Evolutionary conservation across 2,797 vertebrate species (phyloP), one percentile per base, ranked within the genome.

Genomic region (Myotis vivesi): DNA sequence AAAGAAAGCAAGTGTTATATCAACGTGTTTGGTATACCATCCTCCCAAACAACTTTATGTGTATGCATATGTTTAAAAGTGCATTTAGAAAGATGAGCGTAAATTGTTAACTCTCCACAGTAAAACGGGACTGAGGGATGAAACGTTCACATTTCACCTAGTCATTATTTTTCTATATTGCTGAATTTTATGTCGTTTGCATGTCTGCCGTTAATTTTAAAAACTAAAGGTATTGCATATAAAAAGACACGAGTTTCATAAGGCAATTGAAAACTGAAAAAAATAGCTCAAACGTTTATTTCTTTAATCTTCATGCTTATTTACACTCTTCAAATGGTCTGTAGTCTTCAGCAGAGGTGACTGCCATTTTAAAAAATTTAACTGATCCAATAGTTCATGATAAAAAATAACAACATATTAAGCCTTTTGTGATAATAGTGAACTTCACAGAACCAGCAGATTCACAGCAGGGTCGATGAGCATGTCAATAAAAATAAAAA

Each of bases 321-420:
- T 92, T n/a, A 82, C 12, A 76, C 25, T 95, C 94, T 77, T 89
- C 59, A 33, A 75, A 88, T 62, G 81, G 84, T 72, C 77, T 75
- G 75, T 57, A 44, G 46, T 92, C 69, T 94, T 94, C 91, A 53
- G 92, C 83, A 69, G 84, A 93, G 69, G 69, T 91, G 87, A 95
- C 91, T 96, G 76, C 77, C 95, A 93, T 93, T 93, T 93, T 92
- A 77, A 89, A 91, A 93, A 79, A 91, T 49, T 49, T n/a, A 92
- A 72, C 76, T 11, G 36, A 87, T 46, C 82, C 82, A 69, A 69
- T 3, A 83, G 59, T 38, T 89, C 72, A 83, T 28, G 68, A 79
- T 91, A 62, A 92, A 94, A 94, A 93, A 30, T 6, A 81, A 84
- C 23, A 80, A 64, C 36, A 73, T 33, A 81, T 5, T 41, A 77